Percentiles rank a stretch among this genome's conserved stretches.
phyloP scores from a whole-genome alignment of 2,797 vertebrate species.

The Gambusia yucatana region DNA sequence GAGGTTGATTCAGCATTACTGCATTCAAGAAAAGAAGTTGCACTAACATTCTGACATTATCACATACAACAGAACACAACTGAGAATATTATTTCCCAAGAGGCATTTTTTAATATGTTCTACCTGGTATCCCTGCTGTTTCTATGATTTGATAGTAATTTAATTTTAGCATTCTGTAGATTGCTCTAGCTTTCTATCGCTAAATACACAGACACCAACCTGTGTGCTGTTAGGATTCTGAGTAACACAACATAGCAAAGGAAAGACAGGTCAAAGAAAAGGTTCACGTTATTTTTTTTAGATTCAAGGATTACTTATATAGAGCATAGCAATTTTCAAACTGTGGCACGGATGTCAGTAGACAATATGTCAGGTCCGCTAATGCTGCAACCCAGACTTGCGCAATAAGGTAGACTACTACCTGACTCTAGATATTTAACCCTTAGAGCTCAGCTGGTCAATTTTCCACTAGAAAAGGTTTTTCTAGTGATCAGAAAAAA shows the following conservation, averaged over 20 bases:
- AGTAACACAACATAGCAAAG: neutral
- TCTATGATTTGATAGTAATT: neutral
- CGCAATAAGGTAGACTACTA: neutral
- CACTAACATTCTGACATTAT: neutral
- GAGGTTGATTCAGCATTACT: neutral
- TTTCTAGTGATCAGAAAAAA: too few relatives aligned
- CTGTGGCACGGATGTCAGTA: neutral
- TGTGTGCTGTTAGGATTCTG: neutral
- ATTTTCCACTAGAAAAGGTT: too few relatives aligned
- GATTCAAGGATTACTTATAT: neutral
- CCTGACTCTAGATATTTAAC: neutral
- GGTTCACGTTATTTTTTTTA: neutral
- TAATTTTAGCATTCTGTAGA: neutral
- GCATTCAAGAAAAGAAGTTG: neutral
- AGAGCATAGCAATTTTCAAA: neutral
- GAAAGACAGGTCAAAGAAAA: neutral
- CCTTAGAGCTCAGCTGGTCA: neutral
- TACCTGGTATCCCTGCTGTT: neutral
- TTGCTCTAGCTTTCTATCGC: neutral
- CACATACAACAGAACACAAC: neutral
- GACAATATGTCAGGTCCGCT: neutral
- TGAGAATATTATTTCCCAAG: neutral
- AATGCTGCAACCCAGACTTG: neutral
- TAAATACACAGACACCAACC: neutral
- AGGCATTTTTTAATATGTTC: neutral